Base-by-base conservation (phyloP, 2,888 invertebrate genomes). In the Byasa hedistus region DNA sequence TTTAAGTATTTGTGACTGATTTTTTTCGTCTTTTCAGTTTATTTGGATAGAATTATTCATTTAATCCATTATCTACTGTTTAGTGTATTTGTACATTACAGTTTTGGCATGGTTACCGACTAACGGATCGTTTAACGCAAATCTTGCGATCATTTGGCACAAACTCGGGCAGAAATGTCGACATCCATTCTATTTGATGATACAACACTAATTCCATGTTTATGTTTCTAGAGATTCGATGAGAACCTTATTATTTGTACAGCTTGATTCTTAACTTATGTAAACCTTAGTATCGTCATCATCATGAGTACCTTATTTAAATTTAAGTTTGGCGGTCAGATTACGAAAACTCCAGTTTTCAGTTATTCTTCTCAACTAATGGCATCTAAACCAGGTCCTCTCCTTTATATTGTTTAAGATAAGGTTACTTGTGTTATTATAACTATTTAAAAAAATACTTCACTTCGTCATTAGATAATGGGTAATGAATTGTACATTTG, bases 161-260 rank as follows among this genome's bases (percentile, higher is more conserved):
- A 10, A 54, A 21, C n/a, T 54, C 52, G 1, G 22, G 52, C 22
- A 15, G 39, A 22, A 54, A 54, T 23, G 52, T 54, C 22, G n/a
- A 48, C 48, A 48, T 19, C 48, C n/a, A 48, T 3, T 48, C 48
- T 48, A 15, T 48, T n/a, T 48, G 3, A 19, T 48, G 48, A 48
- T 48, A 48, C n/a, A 48, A n/a, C 48, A n/a, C 48, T 48, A 48
- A 48, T n/a, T 48, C 48, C n/a, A 19, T 48, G 48, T n/a, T 48
- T 48, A 48, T 8, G 48, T 48, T 48, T 4, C 48, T 19, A n/a
- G 48, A n/a, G 19, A 15, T n/a, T 3, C 19, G 48, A 12, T 48
- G 4, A 48, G 48, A n/a, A 48, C 7, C 48, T 4, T 48, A 19
- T 7, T 48, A n/a, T 48, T 7, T 48, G n/a, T n/a, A 5, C 3